Conservation (phyloP, 2,888 invertebrate species). For the Perithous albicinctus region DNA sequence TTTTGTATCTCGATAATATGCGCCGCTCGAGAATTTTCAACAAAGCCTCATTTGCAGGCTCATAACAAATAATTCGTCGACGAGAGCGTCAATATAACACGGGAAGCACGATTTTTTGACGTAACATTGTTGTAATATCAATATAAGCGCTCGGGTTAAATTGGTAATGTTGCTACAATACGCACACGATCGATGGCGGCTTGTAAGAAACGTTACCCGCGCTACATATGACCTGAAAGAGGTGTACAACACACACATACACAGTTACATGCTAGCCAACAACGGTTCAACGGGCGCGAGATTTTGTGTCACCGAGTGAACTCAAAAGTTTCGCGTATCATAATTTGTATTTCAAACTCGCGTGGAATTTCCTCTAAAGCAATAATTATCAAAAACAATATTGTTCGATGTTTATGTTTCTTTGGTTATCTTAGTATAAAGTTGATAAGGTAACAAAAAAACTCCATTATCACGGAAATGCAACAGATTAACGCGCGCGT, state of each 20-base stretch:
- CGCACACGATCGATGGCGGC: conserved; percentile 64
- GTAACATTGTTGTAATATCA: conserved; percentile 62
- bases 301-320: not conserved
- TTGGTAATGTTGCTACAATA: conserved; percentile 43
- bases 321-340: not conserved
- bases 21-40: conserved; percentile 6
- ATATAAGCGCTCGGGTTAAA: conserved; percentile 7
- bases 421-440: no score
- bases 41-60: conserved; percentile 32
- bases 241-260: conserved; percentile 45
- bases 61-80: conserved; percentile 41
- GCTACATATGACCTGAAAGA: conserved; percentile 45
- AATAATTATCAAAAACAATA: not conserved
- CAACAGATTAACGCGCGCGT: conserved; percentile 18
- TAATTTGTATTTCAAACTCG: no score
- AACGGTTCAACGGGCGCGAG: conserved; percentile 5
- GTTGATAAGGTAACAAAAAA: not conserved
- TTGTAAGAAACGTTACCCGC: conserved; percentile 43
- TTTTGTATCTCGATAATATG: no score
- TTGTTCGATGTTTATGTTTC: no score
- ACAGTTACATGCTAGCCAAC: conserved; percentile 55
- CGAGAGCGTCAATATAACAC: conserved; percentile 57
- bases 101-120: conserved; percentile 58
- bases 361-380: not conserved
- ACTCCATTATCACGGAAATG: not conserved